phyloP scores from a whole-genome alignment of 2,888 invertebrate species.

The Alviniconcha strummeri region DNA sequence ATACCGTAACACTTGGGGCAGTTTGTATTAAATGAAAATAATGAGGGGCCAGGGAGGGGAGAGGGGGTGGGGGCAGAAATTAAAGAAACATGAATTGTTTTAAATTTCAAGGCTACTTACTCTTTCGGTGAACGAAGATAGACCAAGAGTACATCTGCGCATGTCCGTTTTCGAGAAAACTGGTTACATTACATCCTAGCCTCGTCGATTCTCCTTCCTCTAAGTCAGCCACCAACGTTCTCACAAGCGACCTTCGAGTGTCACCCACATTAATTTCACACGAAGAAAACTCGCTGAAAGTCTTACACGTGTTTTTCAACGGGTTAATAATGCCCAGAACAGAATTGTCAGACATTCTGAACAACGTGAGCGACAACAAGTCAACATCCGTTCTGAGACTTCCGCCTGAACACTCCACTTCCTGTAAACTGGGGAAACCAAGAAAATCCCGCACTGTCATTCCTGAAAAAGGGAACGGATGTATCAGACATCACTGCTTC shows the following conservation, averaged over 20 bases:
- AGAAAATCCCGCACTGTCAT: conserved; percentile 9
- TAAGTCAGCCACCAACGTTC: conserved; percentile 11
- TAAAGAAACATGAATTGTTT: neutral
- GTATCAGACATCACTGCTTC: no score
- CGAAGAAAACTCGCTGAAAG: neutral
- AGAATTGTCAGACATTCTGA: neutral
- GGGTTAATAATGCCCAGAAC: neutral
- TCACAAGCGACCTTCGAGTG: neutral
- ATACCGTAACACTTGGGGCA: no score
- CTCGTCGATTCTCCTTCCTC: neutral
- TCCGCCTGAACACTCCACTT: conserved; percentile 29
- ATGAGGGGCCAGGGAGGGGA: neutral
- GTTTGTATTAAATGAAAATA: no score
- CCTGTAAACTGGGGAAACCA: conserved; percentile 16
- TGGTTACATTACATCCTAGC: conserved; percentile 22
- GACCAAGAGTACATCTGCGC: neutral
- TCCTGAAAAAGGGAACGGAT: neutral
- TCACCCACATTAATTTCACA: neutral
- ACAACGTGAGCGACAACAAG: conserved; percentile 15
- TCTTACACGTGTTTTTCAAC: neutral
- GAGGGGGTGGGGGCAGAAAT: neutral
- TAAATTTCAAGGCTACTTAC: neutral
- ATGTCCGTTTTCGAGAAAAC: neutral
- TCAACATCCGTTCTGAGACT: neutral
- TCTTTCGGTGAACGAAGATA: neutral